A percentile compares a stretch with the other conserved stretches of the same genome.
phyloP scores from a whole-genome alignment of 2,888 invertebrate genomes.

The Strigamia crassipes region DNA sequence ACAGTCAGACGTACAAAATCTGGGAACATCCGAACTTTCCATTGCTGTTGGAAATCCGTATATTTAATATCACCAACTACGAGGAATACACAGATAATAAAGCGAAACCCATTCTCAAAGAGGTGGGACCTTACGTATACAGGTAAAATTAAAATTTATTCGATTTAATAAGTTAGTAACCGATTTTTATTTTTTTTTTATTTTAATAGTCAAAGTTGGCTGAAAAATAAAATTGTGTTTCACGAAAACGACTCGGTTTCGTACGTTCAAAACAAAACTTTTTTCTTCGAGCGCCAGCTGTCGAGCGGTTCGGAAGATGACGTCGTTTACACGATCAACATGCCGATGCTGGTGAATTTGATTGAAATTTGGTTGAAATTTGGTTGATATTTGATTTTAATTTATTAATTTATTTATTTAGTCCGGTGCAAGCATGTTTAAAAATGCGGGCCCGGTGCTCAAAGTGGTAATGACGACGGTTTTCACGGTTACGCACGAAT shows the following conservation, averaged over 20 bases:
- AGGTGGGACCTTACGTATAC: conserved; percentile 20
- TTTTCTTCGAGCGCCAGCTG: neutral
- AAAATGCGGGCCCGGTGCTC: conserved; percentile 15
- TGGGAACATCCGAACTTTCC: conserved; percentile 25
- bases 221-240: neutral
- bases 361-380: neutral
- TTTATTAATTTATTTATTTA: neutral
- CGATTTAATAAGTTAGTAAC: neutral
- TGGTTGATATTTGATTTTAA: neutral
- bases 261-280: neutral
- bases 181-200: too few species aligned
- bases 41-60: neutral
- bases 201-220: neutral
- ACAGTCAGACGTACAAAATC: neutral
- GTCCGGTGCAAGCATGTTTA: conserved; percentile 38
- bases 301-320: neutral
- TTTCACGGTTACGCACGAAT: conserved; percentile 1
- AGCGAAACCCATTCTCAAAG: conserved; percentile 13
- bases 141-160: neutral
- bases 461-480: conserved; percentile 43
- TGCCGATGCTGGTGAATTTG: conserved; percentile 22
- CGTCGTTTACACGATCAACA: neutral
- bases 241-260: neutral
- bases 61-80: conserved; percentile 39
- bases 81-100: neutral